Evolutionary conservation across 2,888 invertebrate species (phyloP).

Genomic region (Argyresthia goedartella): DNA sequence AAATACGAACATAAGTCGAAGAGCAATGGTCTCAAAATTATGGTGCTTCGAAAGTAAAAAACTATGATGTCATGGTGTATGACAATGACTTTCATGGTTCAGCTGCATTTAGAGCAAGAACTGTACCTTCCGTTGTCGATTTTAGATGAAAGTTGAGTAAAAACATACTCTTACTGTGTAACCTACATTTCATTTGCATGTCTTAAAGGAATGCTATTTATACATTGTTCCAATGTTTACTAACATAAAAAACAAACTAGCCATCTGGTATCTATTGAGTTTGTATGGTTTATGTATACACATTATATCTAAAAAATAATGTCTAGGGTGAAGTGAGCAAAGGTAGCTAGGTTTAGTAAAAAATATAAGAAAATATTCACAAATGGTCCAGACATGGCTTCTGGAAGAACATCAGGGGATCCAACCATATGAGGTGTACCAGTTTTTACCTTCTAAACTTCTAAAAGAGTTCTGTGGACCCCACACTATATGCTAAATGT

Average conservation of each 20-base stretch:
- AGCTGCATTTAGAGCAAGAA: conserved; percentile 62
- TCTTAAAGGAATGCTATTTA: no score
- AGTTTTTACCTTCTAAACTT: no score
- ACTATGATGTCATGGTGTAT: conserved; percentile 58
- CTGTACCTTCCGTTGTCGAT: conserved; percentile 49
- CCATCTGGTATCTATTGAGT: background rate
- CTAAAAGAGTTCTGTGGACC: no score
- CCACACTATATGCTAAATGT: no score
- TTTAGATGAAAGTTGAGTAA: conserved; percentile 39
- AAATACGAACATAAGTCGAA: background rate
- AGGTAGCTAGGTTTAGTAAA: no score
- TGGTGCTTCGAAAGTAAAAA: conserved; percentile 38
- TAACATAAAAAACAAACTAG: background rate
- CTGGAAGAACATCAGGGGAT: background rate
- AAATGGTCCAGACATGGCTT: background rate
- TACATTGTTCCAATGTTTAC: background rate
- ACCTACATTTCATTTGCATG: background rate
- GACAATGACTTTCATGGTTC: conserved; percentile 70
- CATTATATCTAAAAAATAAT: no score
- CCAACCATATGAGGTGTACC: no score
- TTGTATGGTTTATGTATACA: no score
- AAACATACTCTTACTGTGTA: background rate
- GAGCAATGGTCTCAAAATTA: background rate
- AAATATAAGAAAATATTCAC: background rate
- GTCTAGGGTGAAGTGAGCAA: no score